Percentiles rank a stretch among this genome's conserved stretches.
phyloP scores from a whole-genome alignment of 2,888 invertebrate species.

The Metacarcinus magister region DNA sequence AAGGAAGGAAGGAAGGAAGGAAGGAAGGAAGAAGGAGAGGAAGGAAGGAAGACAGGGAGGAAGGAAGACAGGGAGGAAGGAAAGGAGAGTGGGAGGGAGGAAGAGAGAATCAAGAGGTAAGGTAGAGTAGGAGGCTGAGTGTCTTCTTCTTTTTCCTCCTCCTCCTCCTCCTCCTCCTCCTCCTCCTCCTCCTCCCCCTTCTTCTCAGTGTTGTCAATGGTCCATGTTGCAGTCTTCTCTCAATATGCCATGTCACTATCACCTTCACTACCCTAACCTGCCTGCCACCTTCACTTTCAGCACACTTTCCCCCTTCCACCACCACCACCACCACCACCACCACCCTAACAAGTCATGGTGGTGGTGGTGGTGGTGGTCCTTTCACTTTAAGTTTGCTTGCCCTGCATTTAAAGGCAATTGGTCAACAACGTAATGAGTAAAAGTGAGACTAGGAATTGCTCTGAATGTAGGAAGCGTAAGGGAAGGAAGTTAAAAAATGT shows the following conservation, averaged over 20 bases:
- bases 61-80: not conserved
- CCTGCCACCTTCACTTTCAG: too few species aligned
- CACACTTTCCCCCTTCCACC: not conserved
- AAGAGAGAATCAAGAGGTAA: not conserved
- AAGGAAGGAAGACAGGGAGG: not conserved
- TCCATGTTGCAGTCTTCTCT: not conserved
- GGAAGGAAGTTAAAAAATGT: not conserved
- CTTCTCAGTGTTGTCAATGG: not conserved
- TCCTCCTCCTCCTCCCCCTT: not conserved
- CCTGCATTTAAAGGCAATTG: not conserved
- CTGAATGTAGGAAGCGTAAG: not conserved
- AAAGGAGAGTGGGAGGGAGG: not conserved
- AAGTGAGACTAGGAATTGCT: not conserved
- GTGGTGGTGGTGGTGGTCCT: too few species aligned
- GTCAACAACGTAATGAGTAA: not conserved
- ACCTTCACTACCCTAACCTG: too few species aligned
- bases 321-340: too few species aligned
- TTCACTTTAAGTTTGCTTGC: not conserved
- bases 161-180: not conserved
- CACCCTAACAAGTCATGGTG: too few species aligned
- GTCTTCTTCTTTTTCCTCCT: not conserved
- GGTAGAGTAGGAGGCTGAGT: not conserved
- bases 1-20: not conserved
- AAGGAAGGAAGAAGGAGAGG: not conserved
- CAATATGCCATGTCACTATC: too few species aligned